Evolutionary conservation across 2,888 invertebrate genomes (phyloP).

Genomic region (Falcaria lacertinaria): DNA sequence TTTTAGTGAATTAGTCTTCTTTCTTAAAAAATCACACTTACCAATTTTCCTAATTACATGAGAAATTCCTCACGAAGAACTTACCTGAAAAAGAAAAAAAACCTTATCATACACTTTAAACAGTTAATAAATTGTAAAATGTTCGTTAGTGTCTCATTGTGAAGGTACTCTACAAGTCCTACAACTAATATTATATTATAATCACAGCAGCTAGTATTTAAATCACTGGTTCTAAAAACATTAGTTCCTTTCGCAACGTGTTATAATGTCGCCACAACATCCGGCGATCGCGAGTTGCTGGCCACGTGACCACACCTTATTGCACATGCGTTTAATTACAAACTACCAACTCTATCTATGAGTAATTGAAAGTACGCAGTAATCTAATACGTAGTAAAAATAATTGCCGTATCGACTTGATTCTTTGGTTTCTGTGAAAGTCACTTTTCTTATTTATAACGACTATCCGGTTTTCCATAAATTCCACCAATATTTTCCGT

Average conservation of each 20-base stretch:
- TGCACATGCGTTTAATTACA: slow-evolving; percentile 20
- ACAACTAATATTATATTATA: neutral
- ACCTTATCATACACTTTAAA: neutral
- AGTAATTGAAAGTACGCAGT: slow-evolving; percentile 1
- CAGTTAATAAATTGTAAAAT: neutral
- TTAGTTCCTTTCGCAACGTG: slow-evolving; percentile 32
- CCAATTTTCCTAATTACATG: neutral
- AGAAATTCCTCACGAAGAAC: slow-evolving; percentile 7
- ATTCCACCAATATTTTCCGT: too few species aligned
- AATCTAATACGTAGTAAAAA: too few species aligned
- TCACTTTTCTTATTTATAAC: neutral
- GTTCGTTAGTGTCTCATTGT: neutral
- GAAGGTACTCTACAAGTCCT: neutral
- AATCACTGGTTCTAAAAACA: slow-evolving; percentile 20
- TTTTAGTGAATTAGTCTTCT: too few species aligned
- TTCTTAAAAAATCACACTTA: neutral
- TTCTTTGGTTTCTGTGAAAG: neutral
- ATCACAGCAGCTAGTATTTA: slow-evolving; percentile 8
- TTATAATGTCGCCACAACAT: slow-evolving; percentile 32
- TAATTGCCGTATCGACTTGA: too few species aligned
- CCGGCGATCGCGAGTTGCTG: slow-evolving; percentile 20
- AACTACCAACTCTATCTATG: slow-evolving; percentile 13
- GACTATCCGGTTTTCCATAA: too few species aligned
- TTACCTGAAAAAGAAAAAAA: slow-evolving; percentile 35
- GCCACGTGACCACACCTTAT: slow-evolving; percentile 30